phyloP scores from a whole-genome alignment of 2,797 vertebrate species.

The Salmo trutta region DNA sequence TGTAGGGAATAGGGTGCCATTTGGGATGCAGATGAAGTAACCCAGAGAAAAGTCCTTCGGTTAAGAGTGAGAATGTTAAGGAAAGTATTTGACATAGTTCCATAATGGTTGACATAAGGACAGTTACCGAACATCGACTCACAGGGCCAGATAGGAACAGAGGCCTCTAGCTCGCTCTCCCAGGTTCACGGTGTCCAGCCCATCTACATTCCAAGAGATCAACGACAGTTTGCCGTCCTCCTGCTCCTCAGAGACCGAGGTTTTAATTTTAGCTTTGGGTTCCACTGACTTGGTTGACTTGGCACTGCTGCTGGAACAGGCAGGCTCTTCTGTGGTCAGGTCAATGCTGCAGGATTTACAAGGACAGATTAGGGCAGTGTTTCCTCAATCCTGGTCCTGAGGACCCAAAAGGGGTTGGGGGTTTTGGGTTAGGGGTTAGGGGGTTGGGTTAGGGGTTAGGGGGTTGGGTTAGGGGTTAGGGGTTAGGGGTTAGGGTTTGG shows the following conservation, averaged over 20 bases:
- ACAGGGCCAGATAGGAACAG: constrained; percentile 87
- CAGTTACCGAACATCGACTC: constrained; percentile 64
- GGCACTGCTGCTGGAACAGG: constrained; percentile 45
- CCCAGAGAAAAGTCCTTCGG: no score
- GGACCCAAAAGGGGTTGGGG: no score
- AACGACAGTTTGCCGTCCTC: constrained; percentile 81
- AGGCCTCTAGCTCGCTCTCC: constrained; percentile 84
- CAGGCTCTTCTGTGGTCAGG: constrained; percentile 80
- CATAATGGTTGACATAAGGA: neutral
- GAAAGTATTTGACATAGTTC: neutral
- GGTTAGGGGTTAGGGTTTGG: no score
- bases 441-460: no score
- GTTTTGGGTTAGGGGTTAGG: no score
- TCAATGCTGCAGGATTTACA: constrained; percentile 79
- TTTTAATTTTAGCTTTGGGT: constrained; percentile 11
- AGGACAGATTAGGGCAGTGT: neutral
- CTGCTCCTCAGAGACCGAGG: constrained; percentile 53
- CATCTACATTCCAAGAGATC: constrained; percentile 95
- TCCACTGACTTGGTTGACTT: neutral
- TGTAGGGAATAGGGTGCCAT: no score
- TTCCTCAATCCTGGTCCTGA: constrained; percentile 7
- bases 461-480: no score
- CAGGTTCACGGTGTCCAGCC: constrained; percentile 82
- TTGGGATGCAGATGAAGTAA: no score
- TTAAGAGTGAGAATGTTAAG: no score